Conservation (phyloP, 2,113 vertebrate species). For the Podarcis raffonei region DNA sequence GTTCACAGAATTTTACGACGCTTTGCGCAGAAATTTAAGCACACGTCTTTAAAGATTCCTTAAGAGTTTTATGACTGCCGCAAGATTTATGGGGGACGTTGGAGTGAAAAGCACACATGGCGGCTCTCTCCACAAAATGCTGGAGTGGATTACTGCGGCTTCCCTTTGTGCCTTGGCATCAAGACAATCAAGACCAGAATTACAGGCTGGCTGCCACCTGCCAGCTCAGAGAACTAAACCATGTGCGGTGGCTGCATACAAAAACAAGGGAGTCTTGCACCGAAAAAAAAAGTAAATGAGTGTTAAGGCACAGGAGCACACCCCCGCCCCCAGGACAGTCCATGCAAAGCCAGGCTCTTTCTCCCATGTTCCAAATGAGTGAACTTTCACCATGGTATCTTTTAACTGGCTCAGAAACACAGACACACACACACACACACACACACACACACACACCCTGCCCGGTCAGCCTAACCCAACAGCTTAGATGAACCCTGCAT, state of each 20-base stretch:
- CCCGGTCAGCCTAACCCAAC: constrained; percentile 15
- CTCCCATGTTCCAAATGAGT: constrained; percentile 32
- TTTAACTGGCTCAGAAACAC: constrained; percentile 45
- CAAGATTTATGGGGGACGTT: constrained; percentile 55
- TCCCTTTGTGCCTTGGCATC: constrained; percentile 58
- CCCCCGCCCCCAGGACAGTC: constrained; percentile 21
- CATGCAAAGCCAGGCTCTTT: constrained; percentile 24
- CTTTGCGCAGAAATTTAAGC: constrained; percentile 69
- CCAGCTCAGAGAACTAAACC: constrained; percentile 53
- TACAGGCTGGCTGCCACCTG: constrained; percentile 49
- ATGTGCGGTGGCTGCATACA: constrained; percentile 18
- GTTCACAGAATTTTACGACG: constrained; percentile 66
- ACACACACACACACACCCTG: constrained; percentile 24
- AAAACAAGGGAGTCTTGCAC: constrained; percentile 54
- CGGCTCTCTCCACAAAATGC: constrained; percentile 51
- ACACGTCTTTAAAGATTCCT: constrained; percentile 53
- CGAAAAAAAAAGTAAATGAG: constrained; percentile 55
- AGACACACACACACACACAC: neutral
- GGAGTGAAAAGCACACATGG: constrained; percentile 50
- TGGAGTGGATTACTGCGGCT: constrained; percentile 55
- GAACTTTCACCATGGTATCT: constrained; percentile 30
- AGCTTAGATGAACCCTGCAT: constrained; percentile 7
- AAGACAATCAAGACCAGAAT: constrained; percentile 59
- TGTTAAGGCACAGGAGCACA: constrained; percentile 49
- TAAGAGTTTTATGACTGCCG: constrained; percentile 65